These are phyloP conservation scores for Actinemys pallida DNA, from an alignment of 2,113 vertebrate genomes.

Conservation along the genomic window DNA sequence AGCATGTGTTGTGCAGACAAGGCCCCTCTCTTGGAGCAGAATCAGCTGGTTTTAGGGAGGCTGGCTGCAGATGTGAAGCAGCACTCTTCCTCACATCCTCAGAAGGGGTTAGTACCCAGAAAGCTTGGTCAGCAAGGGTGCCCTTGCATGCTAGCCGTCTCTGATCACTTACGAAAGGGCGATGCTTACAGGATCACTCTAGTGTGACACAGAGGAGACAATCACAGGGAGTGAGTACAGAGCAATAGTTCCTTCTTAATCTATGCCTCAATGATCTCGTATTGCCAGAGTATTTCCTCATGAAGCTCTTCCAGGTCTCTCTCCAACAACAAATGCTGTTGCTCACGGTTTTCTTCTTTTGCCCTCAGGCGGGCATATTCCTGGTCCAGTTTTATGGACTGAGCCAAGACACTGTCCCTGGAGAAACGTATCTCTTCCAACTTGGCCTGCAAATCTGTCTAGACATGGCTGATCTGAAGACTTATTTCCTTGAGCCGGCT, in stretches of 20 bases:
- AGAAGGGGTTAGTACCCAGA: neutral
- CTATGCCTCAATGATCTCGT: neutral
- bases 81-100: neutral
- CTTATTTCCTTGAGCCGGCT: neutral
- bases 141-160: neutral
- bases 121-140: neutral
- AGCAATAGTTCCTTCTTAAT: neutral
- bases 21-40: neutral
- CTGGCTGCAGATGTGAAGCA: neutral
- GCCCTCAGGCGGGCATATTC: neutral
- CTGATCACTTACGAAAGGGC: conserved; percentile 19
- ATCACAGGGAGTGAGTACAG: neutral
- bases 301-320: neutral
- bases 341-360: neutral
- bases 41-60: too few relatives aligned
- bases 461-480: neutral
- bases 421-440: neutral
- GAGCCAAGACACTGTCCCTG: neutral
- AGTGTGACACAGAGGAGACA: conserved; percentile 11
- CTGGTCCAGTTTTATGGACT: neutral
- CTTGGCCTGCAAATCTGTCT: neutral
- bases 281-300: neutral
- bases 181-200: conserved; percentile 42
- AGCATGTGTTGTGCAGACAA: neutral
- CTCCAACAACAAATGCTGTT: neutral